Base-by-base conservation (phyloP, 2,113 vertebrate genomes). In the Mirza zaza region DNA sequence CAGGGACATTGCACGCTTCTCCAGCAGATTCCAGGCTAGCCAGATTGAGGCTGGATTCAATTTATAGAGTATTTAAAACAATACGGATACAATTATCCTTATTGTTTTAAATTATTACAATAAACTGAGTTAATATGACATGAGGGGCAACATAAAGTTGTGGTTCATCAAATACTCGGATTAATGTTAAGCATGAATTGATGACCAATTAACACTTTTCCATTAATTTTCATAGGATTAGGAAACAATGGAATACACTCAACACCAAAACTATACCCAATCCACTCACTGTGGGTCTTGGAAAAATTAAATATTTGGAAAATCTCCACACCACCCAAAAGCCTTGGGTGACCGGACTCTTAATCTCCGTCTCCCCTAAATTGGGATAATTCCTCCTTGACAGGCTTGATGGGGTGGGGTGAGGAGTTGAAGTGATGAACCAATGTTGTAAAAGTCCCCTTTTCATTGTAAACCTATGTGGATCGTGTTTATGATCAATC, bases 71-170 rank as follows among this genome's bases (percentile, higher is more conserved):
- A 93, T 96, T 97, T 86, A 96, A 94, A 97, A 96, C 97, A 95
- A 45, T 95, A 91, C 71, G 97, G 94, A 91, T 97, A 77, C 80
- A 94, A 97, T 97, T 98, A 96, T 77, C 83, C 86, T 79, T 95
- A 96, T 97, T 97, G 96, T 98, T 97, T 95, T 97, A 87, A 91
- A 92, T 96, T 92, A 95, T 97, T 93, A 93, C 95, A 96, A 34
- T 96, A 97, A 95, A 94, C 91, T 87, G 88, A 96, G 90, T 97
- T 97, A 97, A 96, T 97, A 80, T 80, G 95, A 65, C 95, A 89
- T 96, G 85, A 96, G 97, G 80, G 85, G 61, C 89, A 94, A 86
- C 94, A 92, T 81, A 86, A 88, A 97, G 86, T 96, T 96, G 97
- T 86, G 94, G 95, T 93, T 97, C 97, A 88, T 97, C 88, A 63